Conservation (phyloP, 2,888 invertebrate genomes). For the Drosophila phalerata region DNA sequence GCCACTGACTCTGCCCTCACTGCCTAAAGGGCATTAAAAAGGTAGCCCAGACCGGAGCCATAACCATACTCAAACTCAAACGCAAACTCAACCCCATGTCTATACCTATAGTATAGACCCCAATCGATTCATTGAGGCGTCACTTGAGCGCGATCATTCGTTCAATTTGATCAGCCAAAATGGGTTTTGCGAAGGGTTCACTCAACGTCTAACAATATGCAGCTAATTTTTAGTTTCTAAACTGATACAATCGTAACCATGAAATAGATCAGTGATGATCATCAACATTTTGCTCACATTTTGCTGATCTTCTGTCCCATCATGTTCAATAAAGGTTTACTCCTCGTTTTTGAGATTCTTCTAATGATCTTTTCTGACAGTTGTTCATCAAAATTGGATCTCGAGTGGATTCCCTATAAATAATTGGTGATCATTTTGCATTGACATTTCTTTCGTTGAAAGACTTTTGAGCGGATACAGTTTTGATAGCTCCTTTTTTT, state of each 20-base stretch:
- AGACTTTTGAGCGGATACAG: background rate
- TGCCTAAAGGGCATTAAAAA: constrained; percentile 43
- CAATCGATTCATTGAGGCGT: constrained; percentile 61
- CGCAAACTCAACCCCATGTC: background rate
- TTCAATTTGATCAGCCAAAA: constrained; percentile 38
- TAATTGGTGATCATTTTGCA: background rate
- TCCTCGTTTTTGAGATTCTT: background rate
- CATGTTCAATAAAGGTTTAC: background rate
- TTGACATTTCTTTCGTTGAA: background rate
- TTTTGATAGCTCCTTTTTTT: too few species aligned
- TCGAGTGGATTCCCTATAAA: background rate
- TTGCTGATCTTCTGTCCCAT: constrained; percentile 6
- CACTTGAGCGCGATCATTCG: constrained; percentile 48
- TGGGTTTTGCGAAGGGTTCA: constrained; percentile 22
- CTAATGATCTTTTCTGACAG: background rate
- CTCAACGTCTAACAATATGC: constrained; percentile 9
- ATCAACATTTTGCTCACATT: constrained; percentile 9
- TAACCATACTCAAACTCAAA: constrained; percentile 9
- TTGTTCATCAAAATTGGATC: constrained; percentile 4
- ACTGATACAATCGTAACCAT: constrained; percentile 36
- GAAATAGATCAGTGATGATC: constrained; percentile 44
- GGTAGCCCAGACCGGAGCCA: constrained; percentile 29
- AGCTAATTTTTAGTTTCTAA: constrained; percentile 32
- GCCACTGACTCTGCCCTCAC: constrained; percentile 37
- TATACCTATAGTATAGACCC: background rate